Conservation (phyloP, 2,797 vertebrate genomes). For the Hippocampus kuda region DNA sequence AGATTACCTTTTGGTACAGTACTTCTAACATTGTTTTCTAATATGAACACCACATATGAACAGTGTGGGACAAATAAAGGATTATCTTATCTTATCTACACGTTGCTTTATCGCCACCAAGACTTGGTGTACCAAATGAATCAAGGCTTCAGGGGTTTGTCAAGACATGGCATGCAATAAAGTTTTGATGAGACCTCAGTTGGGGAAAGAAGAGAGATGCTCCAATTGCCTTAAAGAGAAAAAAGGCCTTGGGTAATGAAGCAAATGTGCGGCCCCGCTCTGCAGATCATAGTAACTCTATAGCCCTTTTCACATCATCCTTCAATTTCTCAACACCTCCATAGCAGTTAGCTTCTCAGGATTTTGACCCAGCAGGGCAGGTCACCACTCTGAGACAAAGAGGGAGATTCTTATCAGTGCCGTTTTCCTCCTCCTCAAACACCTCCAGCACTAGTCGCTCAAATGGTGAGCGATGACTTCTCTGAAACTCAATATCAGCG, state of each 20-base stretch:
- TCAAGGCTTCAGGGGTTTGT: not conserved
- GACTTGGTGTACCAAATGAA: not conserved
- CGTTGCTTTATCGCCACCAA: constrained; percentile 5
- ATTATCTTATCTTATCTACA: no score
- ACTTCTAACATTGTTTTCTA: constrained; percentile 13
- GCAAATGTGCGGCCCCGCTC: constrained; percentile 45
- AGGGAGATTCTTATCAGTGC: constrained; percentile 64
- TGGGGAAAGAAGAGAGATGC: constrained; percentile 39
- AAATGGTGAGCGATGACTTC: constrained; percentile 54
- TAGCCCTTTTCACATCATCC: constrained; percentile 47
- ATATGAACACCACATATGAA: constrained; percentile 33
- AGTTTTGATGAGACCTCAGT: constrained; percentile 16
- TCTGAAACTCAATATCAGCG: constrained; percentile 68
- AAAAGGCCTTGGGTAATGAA: constrained; percentile 43
- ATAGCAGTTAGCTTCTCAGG: constrained; percentile 52
- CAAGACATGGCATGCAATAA: not conserved
- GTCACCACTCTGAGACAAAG: constrained; percentile 60
- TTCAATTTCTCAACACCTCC: constrained; percentile 64
- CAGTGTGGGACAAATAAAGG: no score
- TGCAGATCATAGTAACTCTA: constrained; percentile 52
- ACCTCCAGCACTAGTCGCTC: constrained; percentile 18
- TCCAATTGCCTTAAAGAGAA: constrained; percentile 44
- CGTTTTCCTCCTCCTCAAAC: constrained; percentile 26
- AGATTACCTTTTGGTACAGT: constrained; percentile 6
- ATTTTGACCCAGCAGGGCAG: constrained; percentile 62